Conservation (phyloP, 2,797 vertebrate species). For the Brachyalestes nurse region DNA sequence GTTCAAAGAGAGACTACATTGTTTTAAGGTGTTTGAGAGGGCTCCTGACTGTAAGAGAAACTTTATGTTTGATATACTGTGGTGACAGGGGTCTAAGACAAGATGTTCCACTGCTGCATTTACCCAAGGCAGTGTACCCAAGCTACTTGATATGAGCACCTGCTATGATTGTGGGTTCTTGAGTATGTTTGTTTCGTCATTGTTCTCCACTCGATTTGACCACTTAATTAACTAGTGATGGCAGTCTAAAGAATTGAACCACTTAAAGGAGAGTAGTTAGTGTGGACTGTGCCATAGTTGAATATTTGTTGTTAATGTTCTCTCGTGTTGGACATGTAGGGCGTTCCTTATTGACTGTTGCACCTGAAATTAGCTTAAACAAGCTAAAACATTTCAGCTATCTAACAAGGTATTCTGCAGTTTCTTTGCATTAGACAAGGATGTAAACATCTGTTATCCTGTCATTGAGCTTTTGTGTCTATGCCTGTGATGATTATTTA, state of each 20-base stretch:
- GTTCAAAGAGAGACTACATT: constrained; percentile 33
- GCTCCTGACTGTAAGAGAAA: background rate
- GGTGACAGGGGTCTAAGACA: background rate
- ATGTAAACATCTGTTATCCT: too few relatives aligned
- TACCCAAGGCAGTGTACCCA: background rate
- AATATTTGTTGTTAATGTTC: background rate
- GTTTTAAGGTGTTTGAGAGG: background rate
- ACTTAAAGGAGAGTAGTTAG: background rate
- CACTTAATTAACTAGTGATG: background rate
- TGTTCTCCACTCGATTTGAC: background rate
- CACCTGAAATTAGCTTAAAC: background rate
- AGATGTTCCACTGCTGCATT: constrained; percentile 30
- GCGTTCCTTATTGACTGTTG: background rate
- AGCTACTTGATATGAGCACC: background rate
- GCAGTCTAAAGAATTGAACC: background rate
- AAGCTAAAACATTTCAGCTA: background rate
- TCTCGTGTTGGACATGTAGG: background rate
- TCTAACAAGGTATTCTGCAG: background rate
- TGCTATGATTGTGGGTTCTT: background rate
- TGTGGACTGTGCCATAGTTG: background rate
- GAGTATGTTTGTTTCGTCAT: background rate
- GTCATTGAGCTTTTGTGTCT: background rate
- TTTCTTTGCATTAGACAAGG: background rate
- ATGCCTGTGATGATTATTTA: background rate
- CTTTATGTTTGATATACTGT: background rate